Base-by-base conservation (phyloP, 92 coral and sea anemone genomes). In the Siderastrea siderea region DNA sequence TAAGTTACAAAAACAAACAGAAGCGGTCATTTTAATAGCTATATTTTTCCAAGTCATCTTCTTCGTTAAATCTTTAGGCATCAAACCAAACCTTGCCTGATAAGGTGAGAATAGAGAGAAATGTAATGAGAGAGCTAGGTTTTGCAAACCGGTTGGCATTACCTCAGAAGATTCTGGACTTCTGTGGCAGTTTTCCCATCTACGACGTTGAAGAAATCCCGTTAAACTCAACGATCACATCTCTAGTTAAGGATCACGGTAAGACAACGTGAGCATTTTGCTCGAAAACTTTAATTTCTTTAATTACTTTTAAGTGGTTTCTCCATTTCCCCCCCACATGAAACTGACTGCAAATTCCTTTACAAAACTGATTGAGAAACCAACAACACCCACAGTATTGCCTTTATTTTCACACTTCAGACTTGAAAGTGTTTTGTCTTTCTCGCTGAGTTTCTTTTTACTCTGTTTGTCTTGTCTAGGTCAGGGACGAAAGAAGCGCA, bases 131-230 rank as follows among this genome's bases (percentile, higher is more conserved):
- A 72, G 55, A 48, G 44, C 7, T 72, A 12, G 59, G 77, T 3
- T 14, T 10, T 1, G 60, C 77, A 44, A 11, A 72, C 50, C 15
- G 77, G 50, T 4, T 48, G 77, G 59, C 77, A 44, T 50, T 72
- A 72, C 77, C 77, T 47, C 77, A 72, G 45, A 72, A 5, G 46
- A 13, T 72, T 50, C 38, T 72, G 57, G 77, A 72, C 51, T 72
- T 72, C 59, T 72, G 77, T n/a, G 77, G 77, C 14, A 72, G 77
- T 50, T 50, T 72, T 72, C 77, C 77, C 1, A 72, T 72, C 58
- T 49, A 72, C 77, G 49, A 72, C 59, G 8, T 72, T 15, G 59
- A 72, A 48, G 53, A 72, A 50, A 17, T 47, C 8, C 14, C 43
- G 10, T 1, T 48, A 45, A 59, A n/a, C 5, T 11, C 12, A 4